Conservation (phyloP, 2,888 invertebrate species). For the Mermis nigrescens region DNA sequence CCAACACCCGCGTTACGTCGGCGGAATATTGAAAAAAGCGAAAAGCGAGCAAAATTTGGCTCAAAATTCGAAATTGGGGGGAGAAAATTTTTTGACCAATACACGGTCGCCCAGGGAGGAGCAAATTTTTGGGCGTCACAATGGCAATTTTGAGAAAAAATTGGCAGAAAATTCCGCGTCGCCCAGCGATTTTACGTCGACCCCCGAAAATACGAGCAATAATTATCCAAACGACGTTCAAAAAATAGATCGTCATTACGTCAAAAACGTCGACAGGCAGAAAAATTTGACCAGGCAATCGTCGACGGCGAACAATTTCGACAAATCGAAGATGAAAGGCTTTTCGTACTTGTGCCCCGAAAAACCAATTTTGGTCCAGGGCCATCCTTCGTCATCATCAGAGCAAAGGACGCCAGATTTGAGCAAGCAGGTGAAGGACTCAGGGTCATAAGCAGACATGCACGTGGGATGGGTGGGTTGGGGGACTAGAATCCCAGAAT, state of each 20-base stretch:
- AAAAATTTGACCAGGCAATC: neutral
- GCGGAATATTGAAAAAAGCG: neutral
- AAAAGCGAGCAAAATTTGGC: conserved; percentile 1
- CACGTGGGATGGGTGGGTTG: too few relatives aligned
- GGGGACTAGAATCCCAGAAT: too few relatives aligned
- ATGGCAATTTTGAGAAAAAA: neutral
- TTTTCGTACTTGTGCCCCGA: conserved; percentile 12
- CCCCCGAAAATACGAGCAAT: neutral
- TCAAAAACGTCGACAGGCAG: neutral
- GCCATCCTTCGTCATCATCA: too few relatives aligned
- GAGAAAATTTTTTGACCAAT: neutral
- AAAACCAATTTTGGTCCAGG: conserved; percentile 1
- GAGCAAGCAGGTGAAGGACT: too few relatives aligned
- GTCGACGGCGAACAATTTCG: neutral
- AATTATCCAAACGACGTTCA: neutral
- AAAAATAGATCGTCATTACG: neutral
- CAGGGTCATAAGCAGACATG: too few relatives aligned
- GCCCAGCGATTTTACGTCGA: neutral
- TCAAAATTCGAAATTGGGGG: neutral
- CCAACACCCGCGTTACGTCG: too few relatives aligned
- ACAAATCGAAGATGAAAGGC: conserved; percentile 7
- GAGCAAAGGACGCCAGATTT: too few relatives aligned
- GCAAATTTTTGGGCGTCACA: neutral
- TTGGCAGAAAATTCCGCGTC: neutral
- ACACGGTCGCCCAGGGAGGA: neutral